phyloP scores from a whole-genome alignment of 2,797 vertebrate species.

The Periparus ater region DNA sequence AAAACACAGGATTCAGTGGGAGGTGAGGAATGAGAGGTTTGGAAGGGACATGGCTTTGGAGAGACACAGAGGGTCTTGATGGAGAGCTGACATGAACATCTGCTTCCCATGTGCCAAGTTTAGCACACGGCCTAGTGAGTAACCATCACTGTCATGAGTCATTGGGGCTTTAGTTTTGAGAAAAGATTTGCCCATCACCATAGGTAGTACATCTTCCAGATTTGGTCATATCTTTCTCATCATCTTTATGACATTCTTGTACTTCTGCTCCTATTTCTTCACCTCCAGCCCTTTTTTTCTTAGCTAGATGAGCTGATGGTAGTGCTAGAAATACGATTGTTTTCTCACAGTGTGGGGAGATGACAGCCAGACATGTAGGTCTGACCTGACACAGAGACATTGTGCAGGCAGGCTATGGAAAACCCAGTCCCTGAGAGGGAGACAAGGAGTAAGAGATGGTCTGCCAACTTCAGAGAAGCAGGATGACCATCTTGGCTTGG shows the following conservation, averaged over 20 bases:
- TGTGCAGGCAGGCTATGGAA: neutral
- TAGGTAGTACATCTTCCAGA: neutral
- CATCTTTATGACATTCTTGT: neutral
- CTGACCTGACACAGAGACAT: neutral
- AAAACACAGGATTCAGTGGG: neutral
- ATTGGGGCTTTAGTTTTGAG: neutral
- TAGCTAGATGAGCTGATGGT: neutral
- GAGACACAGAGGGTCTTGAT: neutral
- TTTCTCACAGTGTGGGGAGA: neutral
- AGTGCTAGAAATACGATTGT: neutral
- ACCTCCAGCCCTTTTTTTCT: neutral
- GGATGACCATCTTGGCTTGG: neutral
- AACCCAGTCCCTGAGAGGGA: neutral
- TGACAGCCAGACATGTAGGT: neutral
- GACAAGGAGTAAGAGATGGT: neutral
- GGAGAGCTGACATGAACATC: neutral
- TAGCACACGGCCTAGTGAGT: fast-evolving
- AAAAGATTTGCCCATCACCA: neutral
- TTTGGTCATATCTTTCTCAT: neutral
- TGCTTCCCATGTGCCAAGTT: neutral
- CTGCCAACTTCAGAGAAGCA: neutral
- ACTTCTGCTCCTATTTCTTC: neutral
- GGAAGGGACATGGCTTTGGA: neutral
- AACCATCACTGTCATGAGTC: neutral
- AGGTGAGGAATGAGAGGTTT: neutral